Evolutionary conservation across 2,797 vertebrate species (phyloP), one percentile per base, ranked within the genome.

Genomic region (Heteromormyrus szaboi): DNA sequence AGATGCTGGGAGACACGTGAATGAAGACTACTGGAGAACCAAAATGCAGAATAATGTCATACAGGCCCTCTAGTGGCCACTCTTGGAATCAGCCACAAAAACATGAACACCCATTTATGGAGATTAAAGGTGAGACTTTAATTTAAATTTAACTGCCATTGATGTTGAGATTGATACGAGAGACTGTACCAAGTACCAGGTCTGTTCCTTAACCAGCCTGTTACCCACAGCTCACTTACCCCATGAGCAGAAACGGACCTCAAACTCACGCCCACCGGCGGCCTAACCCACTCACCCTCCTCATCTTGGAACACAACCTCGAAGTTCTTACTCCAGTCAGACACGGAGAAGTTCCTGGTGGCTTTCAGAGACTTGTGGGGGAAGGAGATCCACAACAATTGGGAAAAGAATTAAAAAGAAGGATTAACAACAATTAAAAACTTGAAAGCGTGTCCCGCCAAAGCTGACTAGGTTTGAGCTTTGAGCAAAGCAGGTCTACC

Each of bases 281-380:
- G n/a, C 8, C 79, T 41, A 46, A 41, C 22, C 79, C 88, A 95
- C 95, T 95, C 92, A 99, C 98, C 99, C 97, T 99, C 99, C 93
- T 99, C 99, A 92, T 99, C 98, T 91, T 98, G 98, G 93, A 99
- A 99, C 94, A 98, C 94, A 12, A 99, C 97, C 95, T 99, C 99
- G 90, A 99, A 99, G 95, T 98, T 99, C 95, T 99, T 99, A 94
- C 97, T 98, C 99, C 98, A 99, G 92, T 99, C 98, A 19, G 98
- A 99, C 92, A 98, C 96, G 0, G 99, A 99, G 94, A 99, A 99
- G 95, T 98, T 99, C 89, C 97, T 95, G 37, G 98, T 98, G 90
- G 97, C 97, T 94, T 98, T 99, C 89, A 99, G 93, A 90, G 99
- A 99, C 99, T 99, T 22, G 25, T 14, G 11, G 12, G 22, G 12